phyloP scores from a whole-genome alignment of 2,888 invertebrate species.

The Tetragonula carbonaria region DNA sequence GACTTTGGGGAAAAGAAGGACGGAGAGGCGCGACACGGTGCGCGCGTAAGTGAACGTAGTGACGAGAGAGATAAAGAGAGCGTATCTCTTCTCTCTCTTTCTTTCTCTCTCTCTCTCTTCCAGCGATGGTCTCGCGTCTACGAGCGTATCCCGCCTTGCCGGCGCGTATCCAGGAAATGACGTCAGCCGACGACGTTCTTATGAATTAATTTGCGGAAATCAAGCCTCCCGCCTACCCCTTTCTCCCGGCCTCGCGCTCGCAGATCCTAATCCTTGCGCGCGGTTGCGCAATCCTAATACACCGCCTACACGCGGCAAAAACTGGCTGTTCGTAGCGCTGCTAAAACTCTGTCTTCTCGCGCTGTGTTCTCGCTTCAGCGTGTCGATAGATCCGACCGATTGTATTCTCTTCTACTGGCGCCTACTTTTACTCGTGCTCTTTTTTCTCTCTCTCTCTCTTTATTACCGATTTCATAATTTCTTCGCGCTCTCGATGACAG shows the following conservation, averaged over 20 bases:
- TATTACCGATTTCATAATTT: background rate
- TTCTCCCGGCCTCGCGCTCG: conserved; percentile 50
- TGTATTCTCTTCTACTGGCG: background rate
- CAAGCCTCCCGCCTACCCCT: conserved; percentile 66
- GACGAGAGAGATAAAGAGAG: background rate
- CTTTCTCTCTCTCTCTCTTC: conserved; percentile 22
- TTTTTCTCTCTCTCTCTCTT: background rate
- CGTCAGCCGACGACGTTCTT: conserved; percentile 75
- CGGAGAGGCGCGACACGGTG: conserved; percentile 31
- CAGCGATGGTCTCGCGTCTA: conserved; percentile 58
- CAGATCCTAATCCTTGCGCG: conserved; percentile 63
- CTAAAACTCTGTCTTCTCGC: conserved; percentile 30
- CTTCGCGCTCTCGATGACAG: background rate
- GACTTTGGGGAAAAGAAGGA: conserved; percentile 5
- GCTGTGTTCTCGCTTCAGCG: conserved; percentile 4
- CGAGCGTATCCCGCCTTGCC: conserved; percentile 68
- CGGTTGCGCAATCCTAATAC: conserved; percentile 64
- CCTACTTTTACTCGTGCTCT: background rate
- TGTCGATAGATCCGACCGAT: conserved; percentile 30
- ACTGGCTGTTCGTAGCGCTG: conserved; percentile 33
- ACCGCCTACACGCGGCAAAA: conserved; percentile 53
- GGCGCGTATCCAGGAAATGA: conserved; percentile 79
- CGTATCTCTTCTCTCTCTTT: too few species aligned
- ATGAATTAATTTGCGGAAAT: conserved; percentile 74
- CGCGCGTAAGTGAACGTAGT: conserved; percentile 3